phyloP scores from a whole-genome alignment of 2,797 vertebrate genomes.

The Onychomys arenicola region DNA sequence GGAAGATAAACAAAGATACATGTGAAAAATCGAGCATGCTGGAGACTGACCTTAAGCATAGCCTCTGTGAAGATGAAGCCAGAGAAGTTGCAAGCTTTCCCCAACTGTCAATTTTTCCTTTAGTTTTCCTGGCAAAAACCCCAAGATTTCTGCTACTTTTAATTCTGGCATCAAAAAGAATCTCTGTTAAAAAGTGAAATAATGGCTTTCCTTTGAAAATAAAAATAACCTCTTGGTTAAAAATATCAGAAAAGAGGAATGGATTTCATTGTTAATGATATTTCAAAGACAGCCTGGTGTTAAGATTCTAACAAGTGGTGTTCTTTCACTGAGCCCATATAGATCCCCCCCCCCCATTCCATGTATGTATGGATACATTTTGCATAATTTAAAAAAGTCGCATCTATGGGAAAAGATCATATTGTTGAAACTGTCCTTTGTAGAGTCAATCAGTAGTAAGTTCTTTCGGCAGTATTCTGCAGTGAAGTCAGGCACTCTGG shows the following conservation, averaged over 20 bases:
- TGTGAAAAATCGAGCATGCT: too few species aligned
- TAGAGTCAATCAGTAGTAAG: neutral
- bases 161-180: neutral
- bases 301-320: neutral
- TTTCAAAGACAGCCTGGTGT: neutral
- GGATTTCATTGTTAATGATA: neutral
- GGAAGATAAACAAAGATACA: neutral
- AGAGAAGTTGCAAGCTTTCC: neutral
- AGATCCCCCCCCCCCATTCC: neutral
- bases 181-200: neutral
- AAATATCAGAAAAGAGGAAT: neutral
- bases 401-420: neutral
- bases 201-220: constrained; percentile 28
- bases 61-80: neutral
- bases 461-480: neutral
- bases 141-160: neutral
- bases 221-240: neutral
- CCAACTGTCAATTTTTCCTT: neutral
- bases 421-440: constrained; percentile 1
- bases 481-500: neutral
- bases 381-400: neutral
- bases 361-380: neutral
- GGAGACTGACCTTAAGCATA: neutral
- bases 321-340: neutral
- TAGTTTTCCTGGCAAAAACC: neutral